Evolutionary conservation across 1,140 invertebrate genomes (phyloP).

Genomic region (Drosophila lacertosa): DNA sequence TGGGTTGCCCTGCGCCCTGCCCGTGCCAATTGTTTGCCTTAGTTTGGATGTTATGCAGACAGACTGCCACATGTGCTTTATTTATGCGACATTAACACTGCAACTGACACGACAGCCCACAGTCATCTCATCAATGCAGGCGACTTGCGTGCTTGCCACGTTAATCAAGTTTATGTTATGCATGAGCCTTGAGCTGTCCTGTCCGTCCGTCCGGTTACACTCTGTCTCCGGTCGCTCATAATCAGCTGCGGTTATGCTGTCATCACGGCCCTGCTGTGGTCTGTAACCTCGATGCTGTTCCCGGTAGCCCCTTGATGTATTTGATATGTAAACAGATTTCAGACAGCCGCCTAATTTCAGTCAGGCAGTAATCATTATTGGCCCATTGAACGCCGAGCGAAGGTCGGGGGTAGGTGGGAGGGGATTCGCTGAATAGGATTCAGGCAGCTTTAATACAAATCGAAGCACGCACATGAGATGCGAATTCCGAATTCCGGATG

Average conservation of each 20-base stretch:
- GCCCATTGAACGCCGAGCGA: constrained; percentile 32
- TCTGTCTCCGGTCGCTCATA: constrained; percentile 20
- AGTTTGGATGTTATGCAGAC: not conserved
- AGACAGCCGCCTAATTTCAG: constrained; percentile 65
- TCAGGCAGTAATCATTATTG: constrained; percentile 68
- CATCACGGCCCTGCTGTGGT: constrained; percentile 15
- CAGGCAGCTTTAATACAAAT: constrained; percentile 57
- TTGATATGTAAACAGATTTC: constrained; percentile 54
- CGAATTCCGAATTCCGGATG: constrained; percentile 54
- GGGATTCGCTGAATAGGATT: constrained; percentile 49
- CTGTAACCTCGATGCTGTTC: not conserved
- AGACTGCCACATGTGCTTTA: constrained; percentile 47
- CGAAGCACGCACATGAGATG: constrained; percentile 44
- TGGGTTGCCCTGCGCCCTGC: constrained; percentile 4
- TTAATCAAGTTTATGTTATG: constrained; percentile 71
- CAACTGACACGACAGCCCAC: constrained; percentile 31
- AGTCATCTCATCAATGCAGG: not conserved
- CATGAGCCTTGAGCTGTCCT: constrained; percentile 42
- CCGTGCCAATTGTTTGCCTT: not conserved
- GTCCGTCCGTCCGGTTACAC: constrained; percentile 13
- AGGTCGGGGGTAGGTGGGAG: constrained; percentile 9
- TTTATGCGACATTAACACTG: constrained; percentile 58
- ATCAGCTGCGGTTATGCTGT: constrained; percentile 63
- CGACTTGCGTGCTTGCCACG: constrained; percentile 8
- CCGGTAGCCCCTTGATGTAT: constrained; percentile 1